phyloP scores from a whole-genome alignment of 1,140 invertebrate genomes.

The Littorina saxatilis region DNA sequence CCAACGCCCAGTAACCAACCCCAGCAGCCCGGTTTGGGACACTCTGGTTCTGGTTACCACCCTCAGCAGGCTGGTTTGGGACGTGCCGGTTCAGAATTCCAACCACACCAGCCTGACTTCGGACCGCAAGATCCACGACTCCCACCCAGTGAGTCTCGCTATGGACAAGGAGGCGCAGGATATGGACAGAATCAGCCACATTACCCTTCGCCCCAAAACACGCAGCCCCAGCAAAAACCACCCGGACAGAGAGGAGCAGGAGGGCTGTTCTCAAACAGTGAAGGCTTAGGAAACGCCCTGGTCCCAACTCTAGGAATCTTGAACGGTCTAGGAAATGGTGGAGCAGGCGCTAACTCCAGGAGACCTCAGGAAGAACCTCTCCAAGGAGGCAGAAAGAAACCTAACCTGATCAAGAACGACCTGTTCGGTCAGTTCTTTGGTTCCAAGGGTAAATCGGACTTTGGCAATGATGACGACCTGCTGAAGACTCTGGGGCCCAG shows the following conservation, averaged over 20 bases:
- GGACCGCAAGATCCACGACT: too few species aligned
- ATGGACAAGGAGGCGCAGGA: too few species aligned
- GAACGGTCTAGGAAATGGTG: not conserved
- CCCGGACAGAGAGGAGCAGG: not conserved
- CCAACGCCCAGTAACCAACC: too few species aligned
- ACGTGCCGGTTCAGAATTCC: too few species aligned
- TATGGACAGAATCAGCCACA: too few species aligned
- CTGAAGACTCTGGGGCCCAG: not conserved
- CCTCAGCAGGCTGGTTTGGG: too few species aligned
- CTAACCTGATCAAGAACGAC: not conserved
- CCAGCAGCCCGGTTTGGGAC: too few species aligned
- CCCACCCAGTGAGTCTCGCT: too few species aligned
- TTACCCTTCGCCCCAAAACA: too few species aligned
- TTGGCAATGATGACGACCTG: not conserved
- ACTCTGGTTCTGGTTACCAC: too few species aligned
- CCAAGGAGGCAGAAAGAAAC: not conserved
- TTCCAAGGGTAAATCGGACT: not conserved
- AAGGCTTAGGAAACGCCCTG: not conserved
- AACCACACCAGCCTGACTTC: too few species aligned
- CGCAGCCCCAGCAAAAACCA: not conserved
- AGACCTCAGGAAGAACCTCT: not conserved
- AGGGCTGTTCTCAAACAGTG: not conserved
- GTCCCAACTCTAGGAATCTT: constrained; percentile 9
- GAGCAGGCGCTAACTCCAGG: not conserved
- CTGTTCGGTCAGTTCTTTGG: too few species aligned